Evolutionary conservation across 2,888 invertebrate species (phyloP).

Genomic region (Ectemnius lituratus): DNA sequence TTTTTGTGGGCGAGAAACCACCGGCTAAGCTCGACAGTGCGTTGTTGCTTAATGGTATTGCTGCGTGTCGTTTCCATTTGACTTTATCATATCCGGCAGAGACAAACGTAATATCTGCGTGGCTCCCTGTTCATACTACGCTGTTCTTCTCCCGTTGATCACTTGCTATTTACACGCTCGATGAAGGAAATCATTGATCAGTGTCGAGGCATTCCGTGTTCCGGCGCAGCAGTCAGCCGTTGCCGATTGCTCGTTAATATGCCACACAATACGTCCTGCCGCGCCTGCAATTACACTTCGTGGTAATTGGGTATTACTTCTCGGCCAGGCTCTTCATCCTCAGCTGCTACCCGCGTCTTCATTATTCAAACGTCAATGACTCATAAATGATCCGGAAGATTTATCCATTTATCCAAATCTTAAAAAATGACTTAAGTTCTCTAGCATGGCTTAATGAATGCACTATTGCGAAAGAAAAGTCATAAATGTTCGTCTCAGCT

Average conservation of each 20-base stretch:
- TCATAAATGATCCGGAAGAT: too few relatives aligned
- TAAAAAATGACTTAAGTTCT: too few relatives aligned
- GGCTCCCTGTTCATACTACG: too few relatives aligned
- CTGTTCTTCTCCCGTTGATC: slow-evolving; percentile 19
- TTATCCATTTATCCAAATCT: too few relatives aligned
- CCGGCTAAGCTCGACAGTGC: too few relatives aligned
- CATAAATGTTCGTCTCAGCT: too few relatives aligned
- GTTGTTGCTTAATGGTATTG: too few relatives aligned
- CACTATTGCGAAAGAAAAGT: too few relatives aligned
- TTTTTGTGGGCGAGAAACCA: too few relatives aligned
- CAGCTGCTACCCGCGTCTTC: too few relatives aligned
- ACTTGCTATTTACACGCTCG: slow-evolving; percentile 43
- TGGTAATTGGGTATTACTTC: slow-evolving; percentile 20
- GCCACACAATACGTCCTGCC: slow-evolving; percentile 19
- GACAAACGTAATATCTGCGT: not conserved
- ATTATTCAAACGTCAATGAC: too few relatives aligned
- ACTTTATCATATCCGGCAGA: slow-evolving; percentile 30
- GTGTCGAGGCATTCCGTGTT: slow-evolving; percentile 28
- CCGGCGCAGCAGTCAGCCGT: slow-evolving; percentile 31
- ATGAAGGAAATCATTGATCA: slow-evolving; percentile 51
- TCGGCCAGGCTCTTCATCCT: not conserved
- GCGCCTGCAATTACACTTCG: slow-evolving; percentile 21
- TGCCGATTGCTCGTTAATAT: slow-evolving; percentile 46
- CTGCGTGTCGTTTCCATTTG: not conserved
- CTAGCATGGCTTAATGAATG: too few relatives aligned